phyloP scores from a whole-genome alignment of 2,113 vertebrate species.

The Aphyosemion australe region DNA sequence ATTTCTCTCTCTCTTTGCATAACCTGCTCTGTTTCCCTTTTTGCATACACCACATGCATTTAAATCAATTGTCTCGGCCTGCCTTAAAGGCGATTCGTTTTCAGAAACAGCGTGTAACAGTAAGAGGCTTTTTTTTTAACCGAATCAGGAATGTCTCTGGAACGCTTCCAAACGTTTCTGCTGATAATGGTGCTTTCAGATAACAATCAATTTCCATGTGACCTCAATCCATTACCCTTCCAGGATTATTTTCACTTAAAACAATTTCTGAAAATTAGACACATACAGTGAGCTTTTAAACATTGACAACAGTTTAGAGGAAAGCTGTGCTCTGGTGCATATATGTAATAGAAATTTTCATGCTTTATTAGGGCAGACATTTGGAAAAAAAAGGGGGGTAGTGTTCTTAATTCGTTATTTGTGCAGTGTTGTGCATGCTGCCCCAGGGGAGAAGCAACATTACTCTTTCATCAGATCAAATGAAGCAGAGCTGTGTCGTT shows the following conservation, averaged over 20 bases:
- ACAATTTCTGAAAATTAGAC: slow-evolving; percentile 52
- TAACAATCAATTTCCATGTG: slow-evolving; percentile 48
- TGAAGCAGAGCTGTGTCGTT: slow-evolving; percentile 72
- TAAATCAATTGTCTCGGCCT: slow-evolving; percentile 35
- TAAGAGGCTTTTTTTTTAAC: slow-evolving; percentile 28
- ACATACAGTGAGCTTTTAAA: slow-evolving; percentile 51
- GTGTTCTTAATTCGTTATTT: slow-evolving; percentile 80
- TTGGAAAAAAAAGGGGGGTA: slow-evolving; percentile 34
- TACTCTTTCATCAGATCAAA: slow-evolving; percentile 80
- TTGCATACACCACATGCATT: slow-evolving; percentile 50
- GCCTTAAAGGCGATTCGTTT: slow-evolving; percentile 26
- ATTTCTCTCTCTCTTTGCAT: slow-evolving; percentile 44
- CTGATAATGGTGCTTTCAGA: slow-evolving; percentile 37
- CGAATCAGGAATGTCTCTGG: slow-evolving; percentile 46
- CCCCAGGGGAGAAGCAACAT: slow-evolving; percentile 73
- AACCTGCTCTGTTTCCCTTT: slow-evolving; percentile 32
- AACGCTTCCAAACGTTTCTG: slow-evolving; percentile 25
- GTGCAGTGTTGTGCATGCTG: slow-evolving; percentile 69
- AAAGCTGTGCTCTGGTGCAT: slow-evolving; percentile 36
- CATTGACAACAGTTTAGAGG: slow-evolving; percentile 56
- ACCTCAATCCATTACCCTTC: slow-evolving; percentile 53
- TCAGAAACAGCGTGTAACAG: slow-evolving; percentile 13
- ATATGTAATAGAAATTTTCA: slow-evolving; percentile 49
- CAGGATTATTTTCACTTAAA: slow-evolving; percentile 63
- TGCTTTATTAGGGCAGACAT: slow-evolving; percentile 65